Base-by-base conservation (phyloP, 2,888 invertebrate species). In the Andrena marginata region DNA sequence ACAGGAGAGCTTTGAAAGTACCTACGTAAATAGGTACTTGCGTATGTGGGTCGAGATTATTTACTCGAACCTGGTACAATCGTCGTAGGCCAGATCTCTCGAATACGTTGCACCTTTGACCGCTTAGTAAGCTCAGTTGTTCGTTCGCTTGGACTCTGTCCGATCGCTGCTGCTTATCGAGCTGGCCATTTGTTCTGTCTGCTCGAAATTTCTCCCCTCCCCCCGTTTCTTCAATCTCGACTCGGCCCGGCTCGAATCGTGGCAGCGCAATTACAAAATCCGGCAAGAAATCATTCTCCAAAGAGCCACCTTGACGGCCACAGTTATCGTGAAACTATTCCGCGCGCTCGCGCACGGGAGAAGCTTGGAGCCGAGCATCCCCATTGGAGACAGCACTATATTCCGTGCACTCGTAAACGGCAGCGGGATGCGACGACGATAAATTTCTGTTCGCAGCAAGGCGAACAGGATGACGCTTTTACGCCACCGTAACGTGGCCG, bases 1-100 rank as follows among this genome's bases (percentile, higher is more conserved):
- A 74, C 59, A 73, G 33, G 31, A 23, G 20, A 23, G 10, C 35
- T 10, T 20, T 29, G 42, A 26, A 2, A 42, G 42, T 13, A 42
- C 16, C 42, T 42, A 16, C 4, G 1, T 42, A 42, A 42, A 4
- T 42, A 42, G 42, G 42, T 42, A 1, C 13, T 4, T 13, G 35
- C n/a, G 16, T 26, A 20, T 59, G 42, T 48, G 70, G 70, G 31
- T 69, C 54, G 13, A 68, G 56, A 23, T 4, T 56, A 20, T 56
- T 26, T 56, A 42, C 56, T 23, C 23, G 54, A 33, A 7, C 51
- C 8, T 13, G 54, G 54, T 33, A 35, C 42, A 42, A 42, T 23
- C 68, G 68, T 54, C 33, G 33, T 8, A n/a, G 10, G 20, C 33
- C 33, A 33, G 33, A 33, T 7, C 16, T 16, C 29, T 33, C 62